Evolutionary conservation across 1,140 invertebrate genomes (phyloP).

Genomic region (Caenorhabditis tropicalis): DNA sequence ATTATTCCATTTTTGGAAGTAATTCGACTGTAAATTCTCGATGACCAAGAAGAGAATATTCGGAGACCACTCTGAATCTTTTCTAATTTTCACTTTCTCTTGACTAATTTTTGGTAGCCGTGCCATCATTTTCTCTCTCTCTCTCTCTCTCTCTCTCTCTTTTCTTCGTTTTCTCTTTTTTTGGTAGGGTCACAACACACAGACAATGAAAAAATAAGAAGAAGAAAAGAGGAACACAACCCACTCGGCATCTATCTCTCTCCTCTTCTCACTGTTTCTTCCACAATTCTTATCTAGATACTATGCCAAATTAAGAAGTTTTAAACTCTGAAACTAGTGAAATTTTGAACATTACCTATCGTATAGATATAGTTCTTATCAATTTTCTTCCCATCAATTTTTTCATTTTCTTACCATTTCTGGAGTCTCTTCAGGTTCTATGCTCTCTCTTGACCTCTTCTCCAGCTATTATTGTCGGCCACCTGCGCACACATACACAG

Average conservation of each 20-base stretch:
- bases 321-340: not conserved
- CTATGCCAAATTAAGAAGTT: not conserved
- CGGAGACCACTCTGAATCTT: no score
- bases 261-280: no score
- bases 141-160: not conserved
- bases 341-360: not conserved
- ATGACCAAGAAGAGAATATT: no score
- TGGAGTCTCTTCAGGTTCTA: not conserved
- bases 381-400: not conserved
- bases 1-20: no score
- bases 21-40: no score
- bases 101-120: not conserved
- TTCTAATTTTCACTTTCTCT: no score
- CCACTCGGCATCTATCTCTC: not conserved
- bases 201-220: not conserved
- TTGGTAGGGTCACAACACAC: not conserved
- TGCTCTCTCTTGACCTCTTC: constrained; percentile 37
- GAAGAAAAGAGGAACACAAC: not conserved
- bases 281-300: not conserved
- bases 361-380: not conserved
- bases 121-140: not conserved
- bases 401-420: not conserved
- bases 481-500: constrained; percentile 39
- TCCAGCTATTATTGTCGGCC: constrained; percentile 42
- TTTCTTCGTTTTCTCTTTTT: not conserved